These are phyloP conservation scores for Phrynosoma platyrhinos DNA, from an alignment of 2,113 vertebrate genomes.

Conservation along the genomic window DNA sequence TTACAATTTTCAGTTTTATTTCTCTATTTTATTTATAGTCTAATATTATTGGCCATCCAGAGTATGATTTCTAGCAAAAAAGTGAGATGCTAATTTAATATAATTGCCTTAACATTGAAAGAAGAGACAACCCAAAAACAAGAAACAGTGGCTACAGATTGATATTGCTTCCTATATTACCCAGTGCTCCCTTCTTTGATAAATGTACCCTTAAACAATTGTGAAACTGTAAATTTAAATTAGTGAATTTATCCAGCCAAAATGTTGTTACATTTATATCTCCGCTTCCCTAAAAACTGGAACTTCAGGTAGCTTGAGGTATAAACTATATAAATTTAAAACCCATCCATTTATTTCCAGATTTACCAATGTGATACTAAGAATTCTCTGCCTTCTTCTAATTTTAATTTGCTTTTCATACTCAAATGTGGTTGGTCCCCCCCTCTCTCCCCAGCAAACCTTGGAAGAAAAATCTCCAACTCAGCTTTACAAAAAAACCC, in stretches of 20 bases:
- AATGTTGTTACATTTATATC: too few species aligned
- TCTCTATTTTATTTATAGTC: not conserved
- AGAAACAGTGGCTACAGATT: not conserved
- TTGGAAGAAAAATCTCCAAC: constrained; percentile 64
- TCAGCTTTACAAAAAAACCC: constrained; percentile 46
- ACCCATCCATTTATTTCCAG: constrained; percentile 28
- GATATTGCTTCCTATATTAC: not conserved
- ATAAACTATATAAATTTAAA: constrained; percentile 7
- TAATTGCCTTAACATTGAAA: not conserved
- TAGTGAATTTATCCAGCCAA: too few species aligned
- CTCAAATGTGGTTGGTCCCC: not conserved
- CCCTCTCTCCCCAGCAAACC: not conserved
- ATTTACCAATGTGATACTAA: not conserved
- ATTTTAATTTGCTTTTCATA: constrained; percentile 39
- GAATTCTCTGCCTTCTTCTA: constrained; percentile 29
- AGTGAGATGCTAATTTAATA: not conserved
- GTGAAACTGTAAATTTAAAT: too few species aligned
- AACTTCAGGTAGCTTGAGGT: too few species aligned
- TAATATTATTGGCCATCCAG: too few species aligned
- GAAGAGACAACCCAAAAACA: not conserved
- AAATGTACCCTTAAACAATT: too few species aligned
- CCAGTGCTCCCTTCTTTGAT: too few species aligned
- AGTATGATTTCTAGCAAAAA: not conserved
- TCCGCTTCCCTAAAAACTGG: too few species aligned
- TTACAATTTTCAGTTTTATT: not conserved